Percentiles rank a stretch among this genome's conserved stretches.
These are phyloP conservation scores for Zoanthus solanderi DNA, from an alignment of 92 coral and sea anemone genomes.

Conservation along the genomic window DNA sequence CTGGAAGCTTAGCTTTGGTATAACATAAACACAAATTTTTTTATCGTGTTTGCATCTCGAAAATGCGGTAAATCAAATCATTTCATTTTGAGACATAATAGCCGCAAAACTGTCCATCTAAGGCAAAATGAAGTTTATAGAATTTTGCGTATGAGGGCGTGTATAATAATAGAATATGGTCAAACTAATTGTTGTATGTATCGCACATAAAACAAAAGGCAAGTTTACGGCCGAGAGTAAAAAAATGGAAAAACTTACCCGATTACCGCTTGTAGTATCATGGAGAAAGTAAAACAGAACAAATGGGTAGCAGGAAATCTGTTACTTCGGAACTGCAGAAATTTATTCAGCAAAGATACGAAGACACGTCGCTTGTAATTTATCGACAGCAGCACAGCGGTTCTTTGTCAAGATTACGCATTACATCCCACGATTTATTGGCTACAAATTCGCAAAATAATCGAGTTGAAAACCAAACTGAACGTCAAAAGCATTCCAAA, in stretches of 20 bases:
- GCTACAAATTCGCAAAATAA: background rate
- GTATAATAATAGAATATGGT: background rate
- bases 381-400: constrained; percentile 63
- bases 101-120: background rate
- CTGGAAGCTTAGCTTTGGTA: constrained; percentile 2
- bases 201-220: background rate
- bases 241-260: background rate
- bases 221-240: background rate
- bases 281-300: background rate
- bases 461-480: background rate
- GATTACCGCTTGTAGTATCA: background rate
- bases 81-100: background rate
- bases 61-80: background rate
- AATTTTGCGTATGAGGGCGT: background rate
- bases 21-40: background rate
- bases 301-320: constrained; percentile 54
- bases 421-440: background rate
- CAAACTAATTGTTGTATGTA: background rate
- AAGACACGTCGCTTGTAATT: constrained; percentile 74
- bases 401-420: background rate
- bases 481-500: constrained; percentile 4
- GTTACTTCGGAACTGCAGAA: constrained; percentile 60
- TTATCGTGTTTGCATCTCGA: background rate
- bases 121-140: background rate
- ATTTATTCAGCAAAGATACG: constrained; percentile 74